Conservation (phyloP, 2,888 invertebrate species). For the Lycophotia porphyrea region DNA sequence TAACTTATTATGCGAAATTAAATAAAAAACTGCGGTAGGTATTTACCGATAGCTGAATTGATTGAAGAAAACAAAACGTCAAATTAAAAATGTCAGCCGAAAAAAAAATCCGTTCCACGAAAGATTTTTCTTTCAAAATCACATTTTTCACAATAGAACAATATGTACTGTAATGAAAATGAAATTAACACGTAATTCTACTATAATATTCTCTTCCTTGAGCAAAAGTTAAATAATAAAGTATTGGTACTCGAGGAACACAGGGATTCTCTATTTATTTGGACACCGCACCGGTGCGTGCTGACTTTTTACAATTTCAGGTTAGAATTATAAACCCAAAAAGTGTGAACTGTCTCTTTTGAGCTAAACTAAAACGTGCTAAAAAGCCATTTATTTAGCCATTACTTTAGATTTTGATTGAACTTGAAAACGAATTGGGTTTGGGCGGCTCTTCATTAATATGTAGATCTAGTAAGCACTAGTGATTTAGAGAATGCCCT, state of each 20-base stretch:
- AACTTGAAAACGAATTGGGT: neutral
- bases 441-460: too few species aligned
- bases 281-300: neutral
- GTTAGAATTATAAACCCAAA: neutral
- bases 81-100: constrained; percentile 72
- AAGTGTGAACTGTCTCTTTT: neutral
- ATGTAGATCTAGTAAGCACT: too few species aligned
- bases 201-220: neutral
- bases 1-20: constrained; percentile 51
- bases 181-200: neutral
- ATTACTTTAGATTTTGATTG: neutral
- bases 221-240: neutral
- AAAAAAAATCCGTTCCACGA: constrained; percentile 63
- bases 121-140: neutral
- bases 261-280: neutral
- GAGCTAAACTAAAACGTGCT: neutral
- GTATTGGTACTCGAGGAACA: neutral
- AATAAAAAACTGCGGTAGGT: constrained; percentile 71
- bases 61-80: constrained; percentile 76
- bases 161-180: neutral
- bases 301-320: constrained; percentile 13
- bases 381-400: neutral
- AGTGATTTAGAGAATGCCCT: too few species aligned
- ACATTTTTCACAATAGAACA: neutral
- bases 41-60: constrained; percentile 66